Evolutionary conservation across 2,888 invertebrate species (phyloP), one percentile per base, ranked within the genome.

Genomic region (Agriotes lineatus): DNA sequence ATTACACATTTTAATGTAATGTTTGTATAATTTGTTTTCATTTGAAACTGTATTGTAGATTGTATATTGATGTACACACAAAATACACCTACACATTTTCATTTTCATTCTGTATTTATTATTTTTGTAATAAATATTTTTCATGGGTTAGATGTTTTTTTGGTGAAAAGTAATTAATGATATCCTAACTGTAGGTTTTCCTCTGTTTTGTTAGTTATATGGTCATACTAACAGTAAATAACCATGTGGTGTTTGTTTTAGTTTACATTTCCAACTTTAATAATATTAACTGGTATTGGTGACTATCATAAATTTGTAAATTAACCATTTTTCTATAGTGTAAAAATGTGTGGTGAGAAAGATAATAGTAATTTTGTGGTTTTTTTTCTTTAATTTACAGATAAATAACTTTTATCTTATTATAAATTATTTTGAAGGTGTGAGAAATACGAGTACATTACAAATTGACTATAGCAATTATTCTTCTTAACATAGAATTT

Each of bases 231-330:
- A 59, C 33, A 30, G 30, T 59, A 25, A 5, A 12, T n/a, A 22
- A 18, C 45, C 44, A 57, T 25, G 25, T 25, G 3, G 7, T 25
- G 7, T 25, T 7, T 7, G n/a, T 7, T 25, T 3, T 33, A 60
- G 67, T 67, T 67, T 67, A 67, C 67, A 67, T 67, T 67, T 67
- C 67, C 67, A 67, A 67, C 66, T 16, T 37, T 25, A 19, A 45
- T 45, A 48, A 14, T 35, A 20, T 44, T 44, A 20, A 42, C 2
- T 42, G 14, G 18, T 42, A 16, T n/a, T n/a, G n/a, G n/a, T n/a
- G n/a, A n/a, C n/a, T n/a, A n/a, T n/a, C n/a, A n/a, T n/a, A n/a
- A n/a, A n/a, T n/a, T n/a, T n/a, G n/a, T n/a, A n/a, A n/a, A n/a
- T n/a, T n/a, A n/a, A n/a, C n/a, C n/a, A n/a, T n/a, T n/a, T n/a